A percentile compares a stretch with the other conserved stretches of the same genome.
Conservation (phyloP, 2,888 invertebrate genomes). For the Mesoligia furuncula region DNA sequence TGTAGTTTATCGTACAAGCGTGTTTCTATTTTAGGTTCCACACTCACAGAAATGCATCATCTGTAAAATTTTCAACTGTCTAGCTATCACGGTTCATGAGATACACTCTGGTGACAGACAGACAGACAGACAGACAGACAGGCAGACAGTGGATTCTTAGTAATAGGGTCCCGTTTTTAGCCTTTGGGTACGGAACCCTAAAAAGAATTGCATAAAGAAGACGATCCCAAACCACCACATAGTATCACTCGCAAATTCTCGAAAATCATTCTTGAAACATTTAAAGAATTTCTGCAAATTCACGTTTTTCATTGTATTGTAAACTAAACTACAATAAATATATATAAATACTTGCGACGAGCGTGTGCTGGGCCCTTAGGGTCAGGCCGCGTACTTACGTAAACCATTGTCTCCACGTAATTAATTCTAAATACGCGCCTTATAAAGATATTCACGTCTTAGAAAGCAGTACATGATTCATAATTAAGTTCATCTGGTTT, state of each 20-base stretch:
- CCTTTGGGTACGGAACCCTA: too few relatives aligned
- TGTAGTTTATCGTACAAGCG: too few relatives aligned
- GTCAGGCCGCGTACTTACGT: slow-evolving; percentile 73
- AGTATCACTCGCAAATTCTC: background rate
- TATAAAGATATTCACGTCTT: slow-evolving; percentile 74
- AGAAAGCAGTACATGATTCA: slow-evolving; percentile 64
- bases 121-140: too few relatives aligned
- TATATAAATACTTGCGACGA: slow-evolving; percentile 32
- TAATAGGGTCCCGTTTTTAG: too few relatives aligned
- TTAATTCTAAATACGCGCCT: slow-evolving; percentile 70
- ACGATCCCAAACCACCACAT: background rate
- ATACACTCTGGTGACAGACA: too few relatives aligned
- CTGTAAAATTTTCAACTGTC: too few relatives aligned
- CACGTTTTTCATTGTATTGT: slow-evolving; percentile 26
- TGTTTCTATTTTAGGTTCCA: too few relatives aligned
- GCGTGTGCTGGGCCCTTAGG: slow-evolving; percentile 41
- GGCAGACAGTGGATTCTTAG: too few relatives aligned
- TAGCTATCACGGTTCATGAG: too few relatives aligned
- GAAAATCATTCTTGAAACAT: slow-evolving; percentile 8
- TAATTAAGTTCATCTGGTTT: slow-evolving; percentile 65
- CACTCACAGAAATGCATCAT: too few relatives aligned
- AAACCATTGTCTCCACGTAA: slow-evolving; percentile 74
- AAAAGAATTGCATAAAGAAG: background rate
- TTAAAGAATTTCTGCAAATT: slow-evolving; percentile 15
- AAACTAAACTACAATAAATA: slow-evolving; percentile 46